Conservation (phyloP, 2,797 vertebrate genomes). For the Molothrus ater region DNA sequence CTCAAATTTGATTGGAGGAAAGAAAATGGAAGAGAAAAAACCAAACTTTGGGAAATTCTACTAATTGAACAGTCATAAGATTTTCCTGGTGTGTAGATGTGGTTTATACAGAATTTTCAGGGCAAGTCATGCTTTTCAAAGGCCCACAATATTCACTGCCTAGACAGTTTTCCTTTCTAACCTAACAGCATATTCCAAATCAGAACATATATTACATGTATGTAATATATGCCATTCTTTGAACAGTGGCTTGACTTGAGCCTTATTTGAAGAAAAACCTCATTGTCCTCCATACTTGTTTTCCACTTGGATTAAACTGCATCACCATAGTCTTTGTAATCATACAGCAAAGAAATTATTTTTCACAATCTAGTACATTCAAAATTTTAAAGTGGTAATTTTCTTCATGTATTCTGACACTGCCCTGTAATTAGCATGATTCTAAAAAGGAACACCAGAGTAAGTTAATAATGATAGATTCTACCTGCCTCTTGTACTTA, state of each 20-base stretch:
- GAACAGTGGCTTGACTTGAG: not conserved
- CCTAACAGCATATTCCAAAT: not conserved
- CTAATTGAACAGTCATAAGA: rapidly evolving
- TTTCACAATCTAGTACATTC: not conserved
- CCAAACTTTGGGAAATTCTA: not conserved
- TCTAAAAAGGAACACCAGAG: not conserved
- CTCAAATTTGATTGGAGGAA: not conserved
- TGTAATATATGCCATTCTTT: not conserved
- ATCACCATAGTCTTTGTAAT: not conserved
- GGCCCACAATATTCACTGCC: not conserved
- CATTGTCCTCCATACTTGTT: not conserved
- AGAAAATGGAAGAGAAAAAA: not conserved
- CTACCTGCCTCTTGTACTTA: not conserved
- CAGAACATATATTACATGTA: not conserved
- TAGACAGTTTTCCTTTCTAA: not conserved
- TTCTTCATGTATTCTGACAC: not conserved
- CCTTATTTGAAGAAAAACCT: not conserved
- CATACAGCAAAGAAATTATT: not conserved
- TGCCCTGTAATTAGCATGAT: not conserved
- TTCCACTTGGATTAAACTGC: not conserved
- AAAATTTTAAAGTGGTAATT: not conserved
- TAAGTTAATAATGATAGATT: not conserved
- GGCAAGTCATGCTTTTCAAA: not conserved
- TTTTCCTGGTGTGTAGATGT: not conserved
- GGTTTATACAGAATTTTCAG: not conserved